Evolutionary conservation across 2,113 vertebrate species (phyloP), one percentile per base, ranked within the genome.

Genomic region (Astur gentilis): DNA sequence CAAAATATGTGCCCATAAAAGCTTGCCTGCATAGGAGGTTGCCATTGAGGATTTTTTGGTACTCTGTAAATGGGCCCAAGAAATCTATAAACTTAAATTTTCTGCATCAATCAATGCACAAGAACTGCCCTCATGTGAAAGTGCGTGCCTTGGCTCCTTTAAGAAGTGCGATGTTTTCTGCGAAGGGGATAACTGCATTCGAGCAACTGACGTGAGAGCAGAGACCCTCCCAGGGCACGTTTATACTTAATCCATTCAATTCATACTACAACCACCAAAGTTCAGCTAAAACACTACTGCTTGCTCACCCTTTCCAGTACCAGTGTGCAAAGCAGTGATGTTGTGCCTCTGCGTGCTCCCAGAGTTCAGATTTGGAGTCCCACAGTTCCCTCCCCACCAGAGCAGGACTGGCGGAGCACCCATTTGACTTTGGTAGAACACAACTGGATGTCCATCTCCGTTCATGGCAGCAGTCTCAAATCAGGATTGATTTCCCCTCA

Each of bases 311-410:
- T 87, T 91, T 82, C 40, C 61, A 49, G 45, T 85, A 13, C 54
- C 15, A 38, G 22, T 6, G 16, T 36, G 45, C 49, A 20, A 64
- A 72, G 47, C 36, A 57, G n/a, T 2, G 3, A 38, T 7, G 23
- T 12, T 14, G 49, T 16, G 16, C 16, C n/a, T 67, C 42, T 3
- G 0, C 2, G 0, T 57, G 36, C 16, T 44, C 40, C 61, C 2
- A 0, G 13, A 79, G 13, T 27, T 58, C 1, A 3, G 9, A 16
- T 57, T 40, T 79, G 36, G 4, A 31, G 34, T 34, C 36, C 31
- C 19, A 36, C 32, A 31, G n/a, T 52, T 72, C 42, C 38, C 22
- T 66, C 19, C 25, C 2, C 17, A 1, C 25, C 0, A 0, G 26
- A 71, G 13, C 0, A 2, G 55, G 82, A 95, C 73, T 76, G 55